Base-by-base conservation (phyloP, 2,797 vertebrate genomes). In the Distichodus sexfasciatus region DNA sequence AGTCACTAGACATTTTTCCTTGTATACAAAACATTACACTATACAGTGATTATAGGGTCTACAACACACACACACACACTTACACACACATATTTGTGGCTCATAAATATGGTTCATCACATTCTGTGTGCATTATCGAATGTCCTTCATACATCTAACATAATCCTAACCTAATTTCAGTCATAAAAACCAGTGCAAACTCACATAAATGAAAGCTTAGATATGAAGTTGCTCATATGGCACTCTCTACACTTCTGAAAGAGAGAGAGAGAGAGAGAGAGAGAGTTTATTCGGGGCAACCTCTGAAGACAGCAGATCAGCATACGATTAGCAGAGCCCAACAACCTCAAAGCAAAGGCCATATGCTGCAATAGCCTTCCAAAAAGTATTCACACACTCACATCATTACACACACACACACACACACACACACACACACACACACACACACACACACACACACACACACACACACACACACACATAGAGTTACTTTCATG, bases 331-430 rank as follows among this genome's bases (percentile, higher is more conserved):
- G 69, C 50, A 57, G 24, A 64, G 69, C 40, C 60, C 60, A 64
- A 48, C 51, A 65, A 57, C 69, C 60, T 71, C 69, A 71, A 71
- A 71, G 69, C 60, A 64, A 71, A 71, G 43, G 41, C 69, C 60
- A 71, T 71, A 71, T 71, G 69, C 24, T 4, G 8, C 51, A 9
- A 43, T 43, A 29, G 4, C 33, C 24, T 24, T 11, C 6, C 14
- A 23, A 81, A n/a, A n/a, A n/a, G n/a, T n/a, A n/a, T n/a, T n/a
- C n/a, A n/a, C n/a, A n/a, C n/a, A n/a, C n/a, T n/a, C 80, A 63
- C 48, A 31, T n/a, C 21, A 43, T 26, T 21, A 46, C 53, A 47
- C 58, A n/a, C n/a, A n/a, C n/a, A n/a, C n/a, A n/a, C 19, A 33
- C 47, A 65, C 48, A 57, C 58, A 29, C 40, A 19, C 58, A 19